A percentile compares a stretch with the other conserved stretches of the same genome.
Evolutionary conservation across 2,113 vertebrate genomes (phyloP).

Genomic region (Platysteira castanea): DNA sequence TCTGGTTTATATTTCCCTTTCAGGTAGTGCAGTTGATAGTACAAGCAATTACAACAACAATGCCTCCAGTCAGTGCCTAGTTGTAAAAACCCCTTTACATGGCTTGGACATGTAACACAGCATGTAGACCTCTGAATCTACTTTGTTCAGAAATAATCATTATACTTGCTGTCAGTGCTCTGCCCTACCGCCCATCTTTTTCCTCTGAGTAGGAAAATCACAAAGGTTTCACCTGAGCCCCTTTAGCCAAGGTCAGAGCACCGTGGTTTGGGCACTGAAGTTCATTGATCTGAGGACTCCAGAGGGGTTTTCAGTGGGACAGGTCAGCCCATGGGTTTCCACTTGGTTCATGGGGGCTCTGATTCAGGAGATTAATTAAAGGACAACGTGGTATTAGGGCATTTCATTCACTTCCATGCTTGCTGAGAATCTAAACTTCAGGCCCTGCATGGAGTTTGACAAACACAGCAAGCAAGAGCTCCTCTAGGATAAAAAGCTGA

Average conservation of each 20-base stretch:
- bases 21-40: slow-evolving; percentile 6
- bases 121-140: neutral
- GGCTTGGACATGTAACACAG: accelerated
- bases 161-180: neutral
- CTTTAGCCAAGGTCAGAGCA: neutral
- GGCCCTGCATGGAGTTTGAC: neutral
- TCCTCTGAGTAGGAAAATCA: neutral
- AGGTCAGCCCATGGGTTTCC: neutral
- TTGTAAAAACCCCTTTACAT: neutral
- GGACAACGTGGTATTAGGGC: neutral
- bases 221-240: neutral
- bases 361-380: neutral
- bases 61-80: neutral
- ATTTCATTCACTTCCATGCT: neutral
- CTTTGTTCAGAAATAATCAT: neutral
- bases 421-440: neutral
- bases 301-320: neutral
- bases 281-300: neutral
- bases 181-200: neutral
- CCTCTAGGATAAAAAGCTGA: neutral
- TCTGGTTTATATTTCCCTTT: slow-evolving; percentile 46
- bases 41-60: neutral
- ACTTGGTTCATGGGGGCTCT: neutral
- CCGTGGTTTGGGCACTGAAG: neutral
- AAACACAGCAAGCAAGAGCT: neutral